phyloP scores from a whole-genome alignment of 2,113 vertebrate genomes.

The Lophochroa leadbeateri region DNA sequence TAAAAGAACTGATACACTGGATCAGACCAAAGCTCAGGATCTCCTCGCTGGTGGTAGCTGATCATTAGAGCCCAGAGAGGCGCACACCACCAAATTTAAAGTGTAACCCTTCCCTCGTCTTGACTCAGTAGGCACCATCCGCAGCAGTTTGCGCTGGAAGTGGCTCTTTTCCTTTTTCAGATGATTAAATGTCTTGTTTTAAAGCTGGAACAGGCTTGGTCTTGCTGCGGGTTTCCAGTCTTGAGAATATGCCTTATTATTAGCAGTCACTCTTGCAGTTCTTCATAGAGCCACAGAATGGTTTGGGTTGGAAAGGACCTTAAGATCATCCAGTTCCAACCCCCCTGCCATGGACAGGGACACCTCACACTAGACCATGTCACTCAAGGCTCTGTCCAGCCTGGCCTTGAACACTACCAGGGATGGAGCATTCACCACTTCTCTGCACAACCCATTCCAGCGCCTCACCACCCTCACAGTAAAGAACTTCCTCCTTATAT shows the following conservation, averaged over 20 bases:
- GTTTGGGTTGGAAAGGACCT: not conserved
- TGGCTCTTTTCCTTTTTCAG: not conserved
- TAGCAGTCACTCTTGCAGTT: not conserved
- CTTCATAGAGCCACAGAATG: not conserved
- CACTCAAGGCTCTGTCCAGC: not conserved
- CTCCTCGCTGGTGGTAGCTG: not conserved
- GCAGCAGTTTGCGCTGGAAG: not conserved
- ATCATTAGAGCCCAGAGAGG: not conserved
- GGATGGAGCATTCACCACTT: not conserved
- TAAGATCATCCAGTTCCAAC: not conserved
- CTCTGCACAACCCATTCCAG: fast-evolving
- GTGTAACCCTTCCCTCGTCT: not conserved
- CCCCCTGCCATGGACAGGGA: not conserved
- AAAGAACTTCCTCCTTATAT: not conserved
- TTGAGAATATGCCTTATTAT: not conserved
- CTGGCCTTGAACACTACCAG: not conserved
- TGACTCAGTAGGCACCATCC: not conserved
- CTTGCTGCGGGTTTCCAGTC: not conserved
- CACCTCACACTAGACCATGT: too few relatives aligned
- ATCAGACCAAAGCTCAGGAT: not conserved
- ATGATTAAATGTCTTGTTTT: not conserved
- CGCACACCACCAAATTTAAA: not conserved
- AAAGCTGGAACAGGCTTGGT: not conserved
- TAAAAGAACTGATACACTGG: not conserved
- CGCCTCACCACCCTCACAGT: not conserved